These are phyloP conservation scores for Thysanoteuthis rhombus DNA, from an alignment of 2,888 invertebrate genomes.

Conservation along the genomic window DNA sequence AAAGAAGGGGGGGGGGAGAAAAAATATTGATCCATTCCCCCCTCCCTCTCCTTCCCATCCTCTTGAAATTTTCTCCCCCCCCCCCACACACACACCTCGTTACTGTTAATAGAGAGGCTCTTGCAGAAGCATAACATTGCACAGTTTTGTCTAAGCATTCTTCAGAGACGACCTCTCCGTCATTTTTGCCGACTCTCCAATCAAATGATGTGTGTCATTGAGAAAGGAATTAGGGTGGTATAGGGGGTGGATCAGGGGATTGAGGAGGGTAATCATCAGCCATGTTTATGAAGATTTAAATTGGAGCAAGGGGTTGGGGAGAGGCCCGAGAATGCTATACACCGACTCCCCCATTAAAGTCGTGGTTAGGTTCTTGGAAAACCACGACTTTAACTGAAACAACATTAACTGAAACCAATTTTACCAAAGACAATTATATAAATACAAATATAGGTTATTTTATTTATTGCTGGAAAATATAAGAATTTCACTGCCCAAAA, in stretches of 20 bases:
- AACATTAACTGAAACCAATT: too few species aligned
- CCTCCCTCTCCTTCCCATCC: neutral
- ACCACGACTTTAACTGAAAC: too few species aligned
- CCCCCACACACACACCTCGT: neutral
- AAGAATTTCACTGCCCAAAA: too few species aligned
- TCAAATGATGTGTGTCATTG: too few species aligned
- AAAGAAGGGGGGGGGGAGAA: neutral
- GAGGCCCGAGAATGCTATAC: neutral
- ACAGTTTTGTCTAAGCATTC: neutral
- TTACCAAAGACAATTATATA: too few species aligned
- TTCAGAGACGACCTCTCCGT: too few species aligned
- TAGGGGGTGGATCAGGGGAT: neutral
- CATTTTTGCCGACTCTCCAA: too few species aligned
- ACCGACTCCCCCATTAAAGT: too few species aligned
- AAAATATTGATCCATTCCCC: neutral
- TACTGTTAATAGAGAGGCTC: neutral
- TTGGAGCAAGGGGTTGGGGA: neutral
- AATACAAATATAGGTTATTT: too few species aligned
- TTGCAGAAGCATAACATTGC: neutral
- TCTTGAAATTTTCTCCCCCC: neutral
- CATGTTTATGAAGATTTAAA: neutral
- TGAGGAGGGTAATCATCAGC: neutral
- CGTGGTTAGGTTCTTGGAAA: too few species aligned
- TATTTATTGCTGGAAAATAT: too few species aligned
- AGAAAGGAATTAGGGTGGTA: too few species aligned